Conservation (phyloP, 2,797 vertebrate species). For the Coregonus sp. region DNA sequence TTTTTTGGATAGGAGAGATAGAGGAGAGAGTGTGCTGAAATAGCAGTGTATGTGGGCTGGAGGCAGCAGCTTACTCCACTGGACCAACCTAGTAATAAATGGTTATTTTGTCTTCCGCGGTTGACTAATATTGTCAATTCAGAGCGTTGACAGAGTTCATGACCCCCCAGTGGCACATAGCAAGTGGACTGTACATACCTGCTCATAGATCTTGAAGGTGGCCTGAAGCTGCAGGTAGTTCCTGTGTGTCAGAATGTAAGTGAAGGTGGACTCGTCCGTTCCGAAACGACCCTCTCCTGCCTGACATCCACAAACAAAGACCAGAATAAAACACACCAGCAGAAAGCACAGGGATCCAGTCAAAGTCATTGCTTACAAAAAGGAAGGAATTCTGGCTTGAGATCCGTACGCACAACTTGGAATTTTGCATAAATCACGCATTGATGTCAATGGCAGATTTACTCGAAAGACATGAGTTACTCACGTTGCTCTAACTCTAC, state of each 20-base stretch:
- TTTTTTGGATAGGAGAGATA: no score
- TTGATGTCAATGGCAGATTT: no score
- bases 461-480: no score
- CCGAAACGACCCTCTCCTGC: slow-evolving; percentile 93
- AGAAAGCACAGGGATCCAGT: neutral
- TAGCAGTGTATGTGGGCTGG: no score
- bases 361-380: no score
- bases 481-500: neutral
- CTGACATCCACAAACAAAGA: slow-evolving; percentile 59
- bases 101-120: neutral
- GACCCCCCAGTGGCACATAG: neutral
- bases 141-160: neutral
- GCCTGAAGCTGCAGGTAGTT: slow-evolving; percentile 91
- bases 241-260: slow-evolving; percentile 85
- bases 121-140: neutral
- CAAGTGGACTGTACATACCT: slow-evolving; percentile 68
- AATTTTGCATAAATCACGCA: no score
- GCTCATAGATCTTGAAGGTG: slow-evolving; percentile 90
- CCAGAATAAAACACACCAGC: neutral
- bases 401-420: no score
- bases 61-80: no score
- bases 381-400: no score
- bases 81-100: no score
- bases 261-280: slow-evolving; percentile 92
- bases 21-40: no score